Base-by-base conservation (phyloP, 2,888 invertebrate genomes). In the Anthrax anthrax region DNA sequence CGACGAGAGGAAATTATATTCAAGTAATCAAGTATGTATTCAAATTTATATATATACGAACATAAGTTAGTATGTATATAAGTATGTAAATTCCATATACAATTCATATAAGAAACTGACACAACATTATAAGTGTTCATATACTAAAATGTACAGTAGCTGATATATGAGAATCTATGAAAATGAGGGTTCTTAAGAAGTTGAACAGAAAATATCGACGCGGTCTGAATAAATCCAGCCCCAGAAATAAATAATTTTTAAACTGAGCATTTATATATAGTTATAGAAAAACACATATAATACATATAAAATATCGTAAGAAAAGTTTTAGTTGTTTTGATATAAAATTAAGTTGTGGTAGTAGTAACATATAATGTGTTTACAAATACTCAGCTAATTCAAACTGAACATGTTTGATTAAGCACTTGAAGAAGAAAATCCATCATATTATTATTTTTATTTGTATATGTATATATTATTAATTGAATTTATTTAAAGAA, bases 371-470 rank as follows among this genome's bases (percentile, higher is more conserved):
- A 23, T 23, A 6, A 23, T 8, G 13, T 32, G 29, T 32, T 32
- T 32, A 32, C 29, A 32, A 12, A 32, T 32, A 32, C 29, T 32
- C 12, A 32, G 12, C 29, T 32, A 32, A 12, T 32, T 32, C 6
- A 32, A 32, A 32, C 12, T 9, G 12, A 32, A 37, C 40, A 37
- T 47, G 45, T 50, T 50, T 50, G 50, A 47, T 43, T 40, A n/a
- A 50, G 47, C 50, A 47, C 50, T 50, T 47, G 47, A 49, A 39
- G 43, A 47, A 47, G 50, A 45, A 49, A 50, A 50, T 47, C 42
- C 47, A 47, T 46, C 47, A 42, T 43, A 43, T 47, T 46, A 47
- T 37, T n/a, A n/a, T n/a, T n/a, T 46, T 46, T 46, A 14, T 34
- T 9, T 14, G 12, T 12, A 34, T 34, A 34, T 9, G 4, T 9